Percentiles rank a stretch among this genome's conserved stretches.
Evolutionary conservation across 2,888 invertebrate genomes (phyloP).

Genomic region (Drosophila kanekoi): DNA sequence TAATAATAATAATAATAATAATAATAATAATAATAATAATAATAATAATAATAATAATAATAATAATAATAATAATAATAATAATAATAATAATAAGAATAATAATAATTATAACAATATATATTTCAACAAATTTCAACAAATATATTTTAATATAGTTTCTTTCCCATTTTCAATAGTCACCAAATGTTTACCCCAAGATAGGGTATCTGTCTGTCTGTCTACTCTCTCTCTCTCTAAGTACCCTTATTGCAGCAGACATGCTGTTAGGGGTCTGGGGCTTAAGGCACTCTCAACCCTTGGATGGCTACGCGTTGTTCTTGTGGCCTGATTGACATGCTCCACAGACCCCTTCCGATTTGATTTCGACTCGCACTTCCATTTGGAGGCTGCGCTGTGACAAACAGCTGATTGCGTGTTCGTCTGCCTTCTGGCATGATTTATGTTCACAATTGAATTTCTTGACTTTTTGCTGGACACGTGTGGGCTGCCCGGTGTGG

Average conservation of each 20-base stretch:
- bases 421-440: slow-evolving; percentile 64
- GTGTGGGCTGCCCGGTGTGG: slow-evolving; percentile 21
- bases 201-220: slow-evolving; percentile 6
- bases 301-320: slow-evolving; percentile 32
- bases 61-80: no score
- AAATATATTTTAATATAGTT: background rate
- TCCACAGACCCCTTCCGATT: slow-evolving; percentile 34
- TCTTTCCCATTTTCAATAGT: background rate
- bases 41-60: no score
- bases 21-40: no score
- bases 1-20: no score
- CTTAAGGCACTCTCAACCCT: slow-evolving; percentile 25
- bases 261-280: slow-evolving; percentile 19
- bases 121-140: background rate
- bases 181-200: no score
- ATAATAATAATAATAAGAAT: no score
- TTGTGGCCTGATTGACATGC: slow-evolving; percentile 74
- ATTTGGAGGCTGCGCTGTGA: slow-evolving; percentile 42
- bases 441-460: slow-evolving; percentile 77
- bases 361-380: slow-evolving; percentile 6
- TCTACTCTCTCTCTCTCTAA: background rate
- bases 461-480: slow-evolving; percentile 70
- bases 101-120: background rate
- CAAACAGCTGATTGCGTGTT: slow-evolving; percentile 78
- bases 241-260: background rate